Conservation (phyloP, 1,140 invertebrate species). For the Drosophila mayri region DNA sequence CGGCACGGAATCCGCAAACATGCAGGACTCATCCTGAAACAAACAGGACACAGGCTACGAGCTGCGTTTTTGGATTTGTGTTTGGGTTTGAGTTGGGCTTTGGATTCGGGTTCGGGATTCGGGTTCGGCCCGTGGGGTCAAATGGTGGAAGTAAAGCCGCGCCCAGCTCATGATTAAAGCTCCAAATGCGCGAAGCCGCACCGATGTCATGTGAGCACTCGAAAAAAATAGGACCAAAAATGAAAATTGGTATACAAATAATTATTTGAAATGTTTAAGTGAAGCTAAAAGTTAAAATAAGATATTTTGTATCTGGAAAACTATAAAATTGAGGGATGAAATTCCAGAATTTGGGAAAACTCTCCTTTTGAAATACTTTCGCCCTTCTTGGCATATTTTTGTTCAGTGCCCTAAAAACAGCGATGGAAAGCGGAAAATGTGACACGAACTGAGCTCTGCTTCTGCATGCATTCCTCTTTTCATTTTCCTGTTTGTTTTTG, state of each 20-base stretch:
- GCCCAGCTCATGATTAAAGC: slow-evolving; percentile 66
- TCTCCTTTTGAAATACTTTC: neutral
- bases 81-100: slow-evolving; percentile 3
- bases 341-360: no score
- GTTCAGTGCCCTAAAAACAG: neutral
- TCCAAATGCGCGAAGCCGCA: slow-evolving; percentile 49
- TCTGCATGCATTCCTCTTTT: slow-evolving; percentile 11
- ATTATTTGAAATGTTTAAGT: neutral
- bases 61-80: slow-evolving; percentile 14
- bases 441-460: slow-evolving; percentile 20
- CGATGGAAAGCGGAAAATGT: slow-evolving; percentile 10
- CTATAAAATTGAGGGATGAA: no score
- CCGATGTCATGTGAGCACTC: slow-evolving; percentile 2
- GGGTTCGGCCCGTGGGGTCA: slow-evolving; percentile 5
- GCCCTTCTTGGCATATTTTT: neutral
- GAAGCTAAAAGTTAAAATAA: no score
- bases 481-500: slow-evolving; percentile 10
- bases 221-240: neutral
- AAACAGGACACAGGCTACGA: slow-evolving; percentile 31
- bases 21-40: slow-evolving; percentile 38
- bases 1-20: slow-evolving; percentile 57
- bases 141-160: slow-evolving; percentile 58
- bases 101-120: neutral
- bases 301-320: neutral
- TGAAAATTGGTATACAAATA: neutral